phyloP scores from a whole-genome alignment of 2,888 invertebrate genomes.

The Phyto melanocephala region DNA sequence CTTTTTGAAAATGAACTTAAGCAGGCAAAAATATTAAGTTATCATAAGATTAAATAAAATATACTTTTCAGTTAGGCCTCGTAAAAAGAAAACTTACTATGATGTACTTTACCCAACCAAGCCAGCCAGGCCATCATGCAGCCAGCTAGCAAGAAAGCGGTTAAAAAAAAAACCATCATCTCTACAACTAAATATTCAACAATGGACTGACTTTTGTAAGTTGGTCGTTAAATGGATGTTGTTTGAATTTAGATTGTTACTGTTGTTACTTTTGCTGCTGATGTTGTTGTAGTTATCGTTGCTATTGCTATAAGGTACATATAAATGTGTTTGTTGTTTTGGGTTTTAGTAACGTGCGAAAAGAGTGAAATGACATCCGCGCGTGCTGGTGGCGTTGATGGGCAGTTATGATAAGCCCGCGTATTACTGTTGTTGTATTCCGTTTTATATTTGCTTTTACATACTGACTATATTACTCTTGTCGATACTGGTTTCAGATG shows the following conservation, averaged over 20 bases:
- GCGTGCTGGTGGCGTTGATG: slow-evolving; percentile 67
- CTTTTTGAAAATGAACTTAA: too few species aligned
- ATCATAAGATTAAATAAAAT: too few species aligned
- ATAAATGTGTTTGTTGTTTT: slow-evolving; percentile 37
- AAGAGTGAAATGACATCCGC: slow-evolving; percentile 73
- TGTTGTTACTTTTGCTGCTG: neutral
- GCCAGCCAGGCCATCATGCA: slow-evolving; percentile 17
- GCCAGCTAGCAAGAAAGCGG: slow-evolving; percentile 11
- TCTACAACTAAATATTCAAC: slow-evolving; percentile 21
- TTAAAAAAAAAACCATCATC: slow-evolving; percentile 22
- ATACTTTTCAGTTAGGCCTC: neutral
- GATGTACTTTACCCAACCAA: too few species aligned
- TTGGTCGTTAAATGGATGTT: slow-evolving; percentile 63
- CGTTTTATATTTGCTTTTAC: slow-evolving; percentile 33
- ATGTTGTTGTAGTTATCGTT: neutral
- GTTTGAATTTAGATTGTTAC: slow-evolving; percentile 46
- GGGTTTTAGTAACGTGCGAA: slow-evolving; percentile 67
- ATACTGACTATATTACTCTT: slow-evolving; percentile 26
- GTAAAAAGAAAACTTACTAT: too few species aligned
- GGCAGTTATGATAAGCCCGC: slow-evolving; percentile 65
- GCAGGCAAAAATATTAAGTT: neutral
- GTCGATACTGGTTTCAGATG: slow-evolving; percentile 53
- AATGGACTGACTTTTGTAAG: slow-evolving; percentile 45
- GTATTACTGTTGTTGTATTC: slow-evolving; percentile 12
- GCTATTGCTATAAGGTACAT: neutral